Conservation (phyloP, 2,888 invertebrate genomes). For the Ischnus inquisitorius region DNA sequence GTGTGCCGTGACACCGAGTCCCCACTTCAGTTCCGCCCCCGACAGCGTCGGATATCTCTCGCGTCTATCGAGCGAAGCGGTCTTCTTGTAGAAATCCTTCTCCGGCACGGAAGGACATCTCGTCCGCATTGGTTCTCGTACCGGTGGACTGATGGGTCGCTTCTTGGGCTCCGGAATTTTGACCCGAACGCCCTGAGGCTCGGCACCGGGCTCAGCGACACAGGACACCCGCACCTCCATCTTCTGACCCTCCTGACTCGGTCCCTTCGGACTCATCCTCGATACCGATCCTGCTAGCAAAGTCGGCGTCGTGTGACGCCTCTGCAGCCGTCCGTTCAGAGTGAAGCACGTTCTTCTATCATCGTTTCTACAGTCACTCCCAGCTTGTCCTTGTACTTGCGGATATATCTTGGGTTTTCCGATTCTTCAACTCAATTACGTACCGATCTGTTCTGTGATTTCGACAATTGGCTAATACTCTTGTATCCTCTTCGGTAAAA, state of each 20-base stretch:
- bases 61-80: constrained; percentile 79
- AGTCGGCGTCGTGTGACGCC: constrained; percentile 79
- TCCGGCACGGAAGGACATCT: constrained; percentile 82
- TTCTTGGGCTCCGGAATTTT: constrained; percentile 83
- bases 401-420: neutral
- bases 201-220: constrained; percentile 79
- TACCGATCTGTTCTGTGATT: neutral
- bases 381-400: constrained; percentile 15
- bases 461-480: neutral
- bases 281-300: constrained; percentile 57
- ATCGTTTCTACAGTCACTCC: constrained; percentile 21
- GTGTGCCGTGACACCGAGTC: constrained; percentile 53
- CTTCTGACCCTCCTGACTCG: constrained; percentile 79
- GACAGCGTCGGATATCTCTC: constrained; percentile 82
- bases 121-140: constrained; percentile 72
- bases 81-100: constrained; percentile 82
- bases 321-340: constrained; percentile 78
- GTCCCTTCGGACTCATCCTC: constrained; percentile 83
- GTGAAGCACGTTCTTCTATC: constrained; percentile 56
- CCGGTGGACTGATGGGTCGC: constrained; percentile 78
- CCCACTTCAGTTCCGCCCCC: constrained; percentile 80
- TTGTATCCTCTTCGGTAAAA: neutral
- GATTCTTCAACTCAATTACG: neutral
- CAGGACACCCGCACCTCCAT: constrained; percentile 83
- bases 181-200: constrained; percentile 82